Base-by-base conservation (phyloP, 2,797 vertebrate species). In the Trichosurus vulpecula region DNA sequence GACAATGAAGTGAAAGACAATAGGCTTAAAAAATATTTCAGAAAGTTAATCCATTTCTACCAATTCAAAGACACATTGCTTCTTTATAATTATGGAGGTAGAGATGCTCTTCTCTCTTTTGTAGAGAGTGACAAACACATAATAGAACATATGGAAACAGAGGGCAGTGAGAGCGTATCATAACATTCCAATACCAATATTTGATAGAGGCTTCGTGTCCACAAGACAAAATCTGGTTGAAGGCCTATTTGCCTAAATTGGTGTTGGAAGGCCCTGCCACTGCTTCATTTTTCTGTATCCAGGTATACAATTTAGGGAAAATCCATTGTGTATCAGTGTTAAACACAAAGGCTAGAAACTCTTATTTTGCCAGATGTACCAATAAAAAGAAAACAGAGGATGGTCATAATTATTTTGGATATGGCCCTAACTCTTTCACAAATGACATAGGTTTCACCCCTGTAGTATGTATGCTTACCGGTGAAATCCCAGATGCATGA, bases 31-130 rank as follows among this genome's bases (percentile, higher is more conserved):
- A 91, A 95, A 54, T 47, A 11, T 12, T 94, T 97, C 52, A 54
- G 0, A 91, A 98, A 91, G 92, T 0, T 95, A 27, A 91, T 90
- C 87, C 93, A 51, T 22, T n/a, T 93, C 29, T 31, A 95, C n/a
- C 95, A 92, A 2, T 29, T 58, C 16, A 97, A 89, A 94, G 96
- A 94, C 90, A 0, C 96, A 54, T 94, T 92, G 57, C 91, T 35
- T 90, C 81, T 98, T 93, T 97, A 97, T 93, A 35, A 96, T 27
- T 97, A 97, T 74, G 54, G 56, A 2, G 74, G 74, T 51, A 87
- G 74, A 87, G 22, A 51, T 87, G 0, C 9, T 27, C 3, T 11
- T 25, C 9, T 10, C 8, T 47, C 22, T 27, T 11, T 11, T 87
- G 0, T 11, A 11, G 22, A 87, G 2, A 2, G 1, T 4, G 22